Percentiles rank a stretch among this genome's conserved stretches.
Conservation (phyloP, 2,113 vertebrate genomes). For the Pseudorasbora parva region DNA sequence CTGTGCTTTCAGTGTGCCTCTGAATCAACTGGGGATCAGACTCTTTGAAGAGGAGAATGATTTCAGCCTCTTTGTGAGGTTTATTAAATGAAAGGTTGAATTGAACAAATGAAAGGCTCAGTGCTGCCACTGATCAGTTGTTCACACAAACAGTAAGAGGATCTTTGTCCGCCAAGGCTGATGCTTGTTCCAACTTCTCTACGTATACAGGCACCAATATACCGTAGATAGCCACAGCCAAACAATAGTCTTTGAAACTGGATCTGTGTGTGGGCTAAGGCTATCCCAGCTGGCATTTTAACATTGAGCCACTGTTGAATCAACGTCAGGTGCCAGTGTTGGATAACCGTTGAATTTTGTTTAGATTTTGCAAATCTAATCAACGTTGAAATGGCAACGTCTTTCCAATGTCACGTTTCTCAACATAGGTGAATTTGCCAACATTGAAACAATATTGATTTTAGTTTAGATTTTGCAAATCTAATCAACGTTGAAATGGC, state of each 20-base stretch:
- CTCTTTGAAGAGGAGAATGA: slow-evolving; percentile 41
- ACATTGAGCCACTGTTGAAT: no score
- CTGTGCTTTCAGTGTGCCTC: not conserved
- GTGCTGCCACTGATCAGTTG: slow-evolving; percentile 21
- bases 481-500: no score
- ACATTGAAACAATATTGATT: no score
- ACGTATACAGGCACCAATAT: not conserved
- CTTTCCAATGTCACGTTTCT: no score
- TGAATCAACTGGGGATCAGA: slow-evolving; percentile 18
- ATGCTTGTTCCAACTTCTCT: not conserved
- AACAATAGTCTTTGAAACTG: slow-evolving; percentile 23
- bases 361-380: no score
- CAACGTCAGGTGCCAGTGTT: no score
- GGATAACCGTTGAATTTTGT: no score
- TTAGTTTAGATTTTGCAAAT: no score
- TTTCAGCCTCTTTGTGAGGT: not conserved
- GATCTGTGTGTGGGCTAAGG: slow-evolving; percentile 23
- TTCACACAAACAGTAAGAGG: slow-evolving; percentile 28
- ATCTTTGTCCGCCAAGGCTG: slow-evolving; percentile 1
- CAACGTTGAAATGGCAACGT: no score
- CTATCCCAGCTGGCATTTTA: no score
- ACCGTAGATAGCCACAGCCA: not conserved
- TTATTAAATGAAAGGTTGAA: slow-evolving; percentile 28
- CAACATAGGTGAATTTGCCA: no score
- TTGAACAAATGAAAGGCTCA: slow-evolving; percentile 1